Conservation (phyloP, 2,797 vertebrate genomes). For the Acanthiza pusilla region DNA sequence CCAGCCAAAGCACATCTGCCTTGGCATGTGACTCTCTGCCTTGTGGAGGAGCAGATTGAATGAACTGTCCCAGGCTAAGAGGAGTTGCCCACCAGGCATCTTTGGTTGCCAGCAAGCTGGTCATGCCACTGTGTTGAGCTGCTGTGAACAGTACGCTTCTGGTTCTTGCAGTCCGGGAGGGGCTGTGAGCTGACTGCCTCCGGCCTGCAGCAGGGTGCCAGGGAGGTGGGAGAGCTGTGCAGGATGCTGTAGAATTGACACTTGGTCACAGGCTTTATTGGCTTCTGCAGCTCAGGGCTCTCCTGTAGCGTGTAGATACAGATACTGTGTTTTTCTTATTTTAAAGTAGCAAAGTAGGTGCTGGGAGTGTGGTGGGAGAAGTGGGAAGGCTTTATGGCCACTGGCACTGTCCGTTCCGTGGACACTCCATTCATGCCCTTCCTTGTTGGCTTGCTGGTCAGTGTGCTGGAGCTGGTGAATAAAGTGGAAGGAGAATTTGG, state of each 20-base stretch:
- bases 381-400: background rate
- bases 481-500: background rate
- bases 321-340: background rate
- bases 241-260: background rate
- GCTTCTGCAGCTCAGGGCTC: accelerated
- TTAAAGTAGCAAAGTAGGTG: background rate
- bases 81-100: background rate
- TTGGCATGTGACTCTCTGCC: accelerated
- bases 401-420: background rate
- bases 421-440: background rate
- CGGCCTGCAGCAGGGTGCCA: accelerated
- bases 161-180: background rate
- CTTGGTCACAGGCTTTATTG: background rate
- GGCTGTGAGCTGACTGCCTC: background rate
- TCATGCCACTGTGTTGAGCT: background rate
- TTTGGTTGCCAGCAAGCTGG: background rate
- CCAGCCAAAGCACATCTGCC: background rate
- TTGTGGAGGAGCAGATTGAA: background rate
- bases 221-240: background rate
- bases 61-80: background rate
- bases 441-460: background rate
- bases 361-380: background rate
- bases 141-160: background rate
- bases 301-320: background rate
- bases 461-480: background rate